Evolutionary conservation across 1,140 invertebrate species (phyloP).

Genomic region (Brachionus paranguensis): DNA sequence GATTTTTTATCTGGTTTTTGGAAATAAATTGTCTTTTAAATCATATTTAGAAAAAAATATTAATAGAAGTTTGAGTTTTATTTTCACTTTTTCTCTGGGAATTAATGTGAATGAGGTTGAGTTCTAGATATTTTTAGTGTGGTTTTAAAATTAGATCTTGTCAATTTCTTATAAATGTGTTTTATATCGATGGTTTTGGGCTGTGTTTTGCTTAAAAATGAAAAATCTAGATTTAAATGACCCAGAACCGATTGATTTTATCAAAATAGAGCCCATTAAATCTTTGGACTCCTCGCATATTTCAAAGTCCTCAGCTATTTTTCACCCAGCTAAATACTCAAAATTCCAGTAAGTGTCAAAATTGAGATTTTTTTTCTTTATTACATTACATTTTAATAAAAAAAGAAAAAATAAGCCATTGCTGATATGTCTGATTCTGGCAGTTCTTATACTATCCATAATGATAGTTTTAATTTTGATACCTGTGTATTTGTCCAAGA

Average conservation of each 20-base stretch:
- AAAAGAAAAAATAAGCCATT: slow-evolving; percentile 12
- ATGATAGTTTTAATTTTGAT: not conserved
- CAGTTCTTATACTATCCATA: not conserved
- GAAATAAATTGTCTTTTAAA: not conserved
- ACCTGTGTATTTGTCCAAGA: slow-evolving; percentile 7
- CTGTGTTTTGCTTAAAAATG: not conserved
- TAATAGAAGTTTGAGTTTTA: not conserved
- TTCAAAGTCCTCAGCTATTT: slow-evolving; percentile 10
- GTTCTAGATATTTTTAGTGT: not conserved
- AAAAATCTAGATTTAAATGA: not conserved
- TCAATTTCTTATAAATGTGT: not conserved
- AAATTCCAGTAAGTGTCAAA: not conserved
- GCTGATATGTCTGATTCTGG: not conserved
- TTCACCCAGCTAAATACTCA: slow-evolving; percentile 25
- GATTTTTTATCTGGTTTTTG: not conserved
- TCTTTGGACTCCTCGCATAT: not conserved
- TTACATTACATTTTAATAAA: too few relatives aligned
- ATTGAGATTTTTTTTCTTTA: not conserved
- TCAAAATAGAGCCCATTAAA: slow-evolving; percentile 14
- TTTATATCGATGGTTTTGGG: not conserved
- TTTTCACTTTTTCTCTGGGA: not conserved
- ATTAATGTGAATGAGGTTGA: not conserved
- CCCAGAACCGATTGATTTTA: not conserved
- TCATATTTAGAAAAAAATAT: not conserved
- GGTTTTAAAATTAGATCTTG: not conserved